These are phyloP conservation scores for Temnothorax longispinosus DNA, from an alignment of 1,140 invertebrate genomes.

Conservation along the genomic window DNA sequence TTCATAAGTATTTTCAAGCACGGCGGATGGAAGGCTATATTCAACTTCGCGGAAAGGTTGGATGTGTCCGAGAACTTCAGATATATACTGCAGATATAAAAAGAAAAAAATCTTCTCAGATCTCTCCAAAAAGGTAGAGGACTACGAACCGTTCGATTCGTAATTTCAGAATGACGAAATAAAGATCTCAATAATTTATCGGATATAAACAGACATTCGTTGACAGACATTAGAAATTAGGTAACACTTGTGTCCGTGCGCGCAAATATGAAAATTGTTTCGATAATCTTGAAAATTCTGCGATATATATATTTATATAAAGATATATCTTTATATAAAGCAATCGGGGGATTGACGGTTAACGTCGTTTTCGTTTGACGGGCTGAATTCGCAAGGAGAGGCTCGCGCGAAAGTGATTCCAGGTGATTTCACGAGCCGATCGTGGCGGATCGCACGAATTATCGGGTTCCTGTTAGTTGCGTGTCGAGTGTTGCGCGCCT, in stretches of 20 bases:
- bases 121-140: background rate
- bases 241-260: background rate
- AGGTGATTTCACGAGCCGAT: constrained; percentile 51
- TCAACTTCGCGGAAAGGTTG: constrained; percentile 19
- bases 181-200: background rate
- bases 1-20: constrained; percentile 24
- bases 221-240: background rate
- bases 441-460: constrained; percentile 75
- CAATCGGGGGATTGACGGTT: background rate
- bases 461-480: constrained; percentile 83
- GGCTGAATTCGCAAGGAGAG: constrained; percentile 11
- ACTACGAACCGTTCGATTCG: background rate
- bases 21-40: constrained; percentile 3
- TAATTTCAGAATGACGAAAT: background rate
- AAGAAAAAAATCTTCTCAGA: background rate
- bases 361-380: background rate
- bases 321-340: background rate
- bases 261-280: background rate
- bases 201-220: background rate
- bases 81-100: background rate
- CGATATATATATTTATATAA: background rate
- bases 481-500: constrained; percentile 79
- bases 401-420: constrained; percentile 35
- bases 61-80: background rate
- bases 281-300: background rate